These are phyloP conservation scores for Deilephila porcellus DNA, from an alignment of 2,888 invertebrate species.

Conservation along the genomic window DNA sequence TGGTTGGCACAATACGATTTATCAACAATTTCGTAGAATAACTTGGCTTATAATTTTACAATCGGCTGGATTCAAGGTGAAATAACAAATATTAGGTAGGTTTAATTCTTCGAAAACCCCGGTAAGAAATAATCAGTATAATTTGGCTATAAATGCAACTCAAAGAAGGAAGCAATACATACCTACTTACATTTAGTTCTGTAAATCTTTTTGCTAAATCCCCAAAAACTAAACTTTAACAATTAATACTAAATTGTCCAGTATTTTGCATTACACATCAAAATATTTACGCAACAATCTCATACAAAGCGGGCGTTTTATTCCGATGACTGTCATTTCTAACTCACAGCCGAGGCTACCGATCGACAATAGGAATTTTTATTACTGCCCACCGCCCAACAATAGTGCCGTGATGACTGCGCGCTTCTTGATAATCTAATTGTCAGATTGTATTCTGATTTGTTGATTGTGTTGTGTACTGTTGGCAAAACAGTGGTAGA, in stretches of 20 bases:
- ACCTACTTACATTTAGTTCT: too few species aligned
- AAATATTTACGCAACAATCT: conserved; percentile 12
- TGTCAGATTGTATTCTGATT: conserved; percentile 75
- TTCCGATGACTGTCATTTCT: conserved; percentile 49
- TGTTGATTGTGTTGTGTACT: conserved; percentile 65
- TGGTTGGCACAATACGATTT: too few species aligned
- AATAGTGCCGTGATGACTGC: conserved; percentile 68
- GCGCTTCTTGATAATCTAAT: conserved; percentile 74
- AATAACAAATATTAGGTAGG: too few species aligned
- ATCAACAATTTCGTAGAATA: too few species aligned
- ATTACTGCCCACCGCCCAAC: conserved; percentile 56
- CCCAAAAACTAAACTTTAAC: not conserved
- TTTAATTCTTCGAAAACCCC: too few species aligned
- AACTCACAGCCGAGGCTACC: conserved; percentile 30
- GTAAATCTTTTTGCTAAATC: not conserved
- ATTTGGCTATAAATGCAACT: too few species aligned
- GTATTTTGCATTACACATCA: not conserved
- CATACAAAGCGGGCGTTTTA: conserved; percentile 36
- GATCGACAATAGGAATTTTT: conserved; percentile 48
- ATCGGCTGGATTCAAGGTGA: too few species aligned
- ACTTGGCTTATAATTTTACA: too few species aligned
- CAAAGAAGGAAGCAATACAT: too few species aligned
- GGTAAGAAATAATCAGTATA: too few species aligned
- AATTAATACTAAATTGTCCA: not conserved
- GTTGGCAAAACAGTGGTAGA: conserved; percentile 46